Evolutionary conservation across 2,113 vertebrate genomes (phyloP).

Genomic region (Halichoeres trimaculatus): DNA sequence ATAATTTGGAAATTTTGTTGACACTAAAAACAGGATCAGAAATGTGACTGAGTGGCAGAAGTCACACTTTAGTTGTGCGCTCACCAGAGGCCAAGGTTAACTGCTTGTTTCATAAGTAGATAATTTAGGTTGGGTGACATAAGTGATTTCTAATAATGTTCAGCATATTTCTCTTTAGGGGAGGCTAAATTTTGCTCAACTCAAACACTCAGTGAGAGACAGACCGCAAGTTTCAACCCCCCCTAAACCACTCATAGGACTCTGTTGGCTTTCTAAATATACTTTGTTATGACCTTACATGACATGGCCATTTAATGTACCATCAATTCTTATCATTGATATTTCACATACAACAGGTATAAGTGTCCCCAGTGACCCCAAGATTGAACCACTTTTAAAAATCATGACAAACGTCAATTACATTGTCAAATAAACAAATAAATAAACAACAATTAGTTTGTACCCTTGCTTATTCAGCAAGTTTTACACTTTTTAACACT

Average conservation of each 20-base stretch:
- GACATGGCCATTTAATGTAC: too few relatives aligned
- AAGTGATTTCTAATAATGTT: neutral
- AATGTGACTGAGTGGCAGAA: slow-evolving; percentile 1
- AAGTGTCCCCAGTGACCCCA: too few relatives aligned
- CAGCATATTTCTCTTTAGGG: neutral
- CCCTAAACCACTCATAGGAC: too few relatives aligned
- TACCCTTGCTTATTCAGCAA: too few relatives aligned
- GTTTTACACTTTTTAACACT: too few relatives aligned
- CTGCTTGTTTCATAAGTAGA: neutral
- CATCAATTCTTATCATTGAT: too few relatives aligned
- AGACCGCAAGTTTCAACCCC: neutral
- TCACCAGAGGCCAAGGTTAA: neutral
- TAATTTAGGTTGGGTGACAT: neutral
- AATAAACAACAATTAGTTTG: too few relatives aligned
- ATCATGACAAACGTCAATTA: too few relatives aligned
- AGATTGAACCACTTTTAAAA: too few relatives aligned
- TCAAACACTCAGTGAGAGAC: neutral
- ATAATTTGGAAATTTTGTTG: slow-evolving; percentile 27
- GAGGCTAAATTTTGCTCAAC: neutral
- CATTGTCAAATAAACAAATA: too few relatives aligned
- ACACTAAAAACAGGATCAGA: slow-evolving; percentile 1
- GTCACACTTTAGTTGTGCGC: slow-evolving; percentile 1
- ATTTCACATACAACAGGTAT: too few relatives aligned
- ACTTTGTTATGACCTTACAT: too few relatives aligned
- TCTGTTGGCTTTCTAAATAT: neutral